Evolutionary conservation across 2,113 vertebrate species (phyloP), one percentile per base, ranked within the genome.

Genomic region (Zosterops pallidus): DNA sequence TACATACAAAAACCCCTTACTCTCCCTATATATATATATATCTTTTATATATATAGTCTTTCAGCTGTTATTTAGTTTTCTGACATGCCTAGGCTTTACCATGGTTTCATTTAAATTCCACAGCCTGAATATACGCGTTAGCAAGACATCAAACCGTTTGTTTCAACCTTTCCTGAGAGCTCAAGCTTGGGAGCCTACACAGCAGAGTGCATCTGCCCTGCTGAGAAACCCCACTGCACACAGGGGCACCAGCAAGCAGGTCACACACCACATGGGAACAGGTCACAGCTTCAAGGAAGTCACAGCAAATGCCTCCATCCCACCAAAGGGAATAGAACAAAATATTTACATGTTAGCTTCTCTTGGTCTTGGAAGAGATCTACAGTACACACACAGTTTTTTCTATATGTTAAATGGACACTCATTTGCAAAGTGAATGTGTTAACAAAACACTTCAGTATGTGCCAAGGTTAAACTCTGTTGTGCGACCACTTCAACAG

Each of bases 161-260:
- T 83, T 91, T 75, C 76, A 49, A 1, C 53, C 8, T 2, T 24
- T 41, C 21, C 64, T 12, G 31, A 79, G 56, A 67, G 72, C 44
- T 44, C 0, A 0, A 59, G 63, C 25, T 53, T 55, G 14, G 41
- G 46, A 53, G n/a, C 42, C 0, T 4, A 25, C 0, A 0, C 2
- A 28, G n/a, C 18, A 33, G 25, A 59, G 35, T 6, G 31, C 14
- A 0, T 6, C 44, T 33, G 35, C 35, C 42, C 47, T 63, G 60
- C 56, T 21, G 55, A 57, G 44, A 64, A 71, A 33, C 12, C 47
- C 46, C 57, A 13, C 0, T 2, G 65, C 41, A 28, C 22, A 4
- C 1, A 12, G 28, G 8, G 35, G 6, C 37, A 86, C 50, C 68
- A 41, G 47, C 52, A 47, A 63, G 68, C 26, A 74, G 55, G 44